Evolutionary conservation across 2,797 vertebrate species (phyloP).

Genomic region (Argya squamiceps): DNA sequence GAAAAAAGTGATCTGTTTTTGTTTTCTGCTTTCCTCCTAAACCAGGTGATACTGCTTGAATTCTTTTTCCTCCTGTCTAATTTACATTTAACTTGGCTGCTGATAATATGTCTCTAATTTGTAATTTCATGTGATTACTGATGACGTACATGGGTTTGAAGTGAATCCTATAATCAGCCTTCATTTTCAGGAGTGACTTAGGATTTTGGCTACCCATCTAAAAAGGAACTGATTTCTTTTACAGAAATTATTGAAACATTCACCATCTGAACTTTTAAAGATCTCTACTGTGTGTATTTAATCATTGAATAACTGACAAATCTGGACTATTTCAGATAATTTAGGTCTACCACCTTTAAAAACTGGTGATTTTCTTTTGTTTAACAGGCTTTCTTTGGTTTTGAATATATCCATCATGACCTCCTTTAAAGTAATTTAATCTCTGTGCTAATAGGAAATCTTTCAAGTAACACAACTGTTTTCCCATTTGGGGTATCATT

Average conservation of each 20-base stretch:
- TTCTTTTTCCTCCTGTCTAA: constrained; percentile 29
- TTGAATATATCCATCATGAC: background rate
- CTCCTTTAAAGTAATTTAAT: background rate
- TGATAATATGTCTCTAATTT: constrained; percentile 63
- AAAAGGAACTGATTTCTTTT: constrained; percentile 34
- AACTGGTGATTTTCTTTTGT: background rate
- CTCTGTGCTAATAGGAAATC: background rate
- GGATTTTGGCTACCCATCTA: constrained; percentile 41
- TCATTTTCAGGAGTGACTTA: constrained; percentile 56
- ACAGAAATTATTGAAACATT: constrained; percentile 8
- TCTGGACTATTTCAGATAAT: background rate
- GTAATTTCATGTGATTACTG: constrained; percentile 64
- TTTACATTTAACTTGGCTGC: constrained; percentile 58
- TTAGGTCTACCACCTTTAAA: background rate
- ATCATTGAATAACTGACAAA: background rate
- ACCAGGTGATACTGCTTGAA: constrained; percentile 41
- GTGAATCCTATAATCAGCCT: constrained; percentile 64
- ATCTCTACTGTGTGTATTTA: background rate
- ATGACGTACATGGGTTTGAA: constrained; percentile 55
- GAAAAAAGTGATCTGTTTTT: background rate
- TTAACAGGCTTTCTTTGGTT: background rate
- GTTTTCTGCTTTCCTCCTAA: constrained; percentile 2
- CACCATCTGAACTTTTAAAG: background rate
- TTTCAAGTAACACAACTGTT: background rate
- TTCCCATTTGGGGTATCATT: background rate